Evolutionary conservation across 2,113 vertebrate genomes (phyloP).

Genomic region (Catagonus wagneri): DNA sequence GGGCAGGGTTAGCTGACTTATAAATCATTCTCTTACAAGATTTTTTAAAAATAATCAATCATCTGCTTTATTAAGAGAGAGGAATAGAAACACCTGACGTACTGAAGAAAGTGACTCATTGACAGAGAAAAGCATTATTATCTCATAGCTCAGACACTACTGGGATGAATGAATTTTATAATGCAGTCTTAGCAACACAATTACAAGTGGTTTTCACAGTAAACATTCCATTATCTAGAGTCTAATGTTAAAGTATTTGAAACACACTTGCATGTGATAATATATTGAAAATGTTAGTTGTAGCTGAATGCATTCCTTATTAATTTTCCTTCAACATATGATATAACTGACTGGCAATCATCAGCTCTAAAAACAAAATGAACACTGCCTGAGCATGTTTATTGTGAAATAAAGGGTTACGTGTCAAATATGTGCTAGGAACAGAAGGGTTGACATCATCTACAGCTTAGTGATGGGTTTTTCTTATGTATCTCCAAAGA

Average conservation of each 20-base stretch:
- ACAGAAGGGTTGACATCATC: conserved; percentile 66
- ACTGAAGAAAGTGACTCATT: conserved; percentile 24
- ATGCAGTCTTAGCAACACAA: not conserved
- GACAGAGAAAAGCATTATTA: not conserved
- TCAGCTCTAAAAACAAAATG: conserved; percentile 54
- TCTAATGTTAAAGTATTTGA: not conserved
- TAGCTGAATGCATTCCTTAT: not conserved
- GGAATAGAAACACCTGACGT: not conserved
- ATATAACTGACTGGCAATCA: conserved; percentile 43
- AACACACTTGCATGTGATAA: not conserved
- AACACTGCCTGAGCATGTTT: conserved; percentile 47
- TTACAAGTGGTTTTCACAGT: not conserved
- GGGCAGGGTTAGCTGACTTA: not conserved
- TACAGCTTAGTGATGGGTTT: not conserved
- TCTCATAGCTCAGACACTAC: not conserved
- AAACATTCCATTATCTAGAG: not conserved
- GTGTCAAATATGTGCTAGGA: conserved; percentile 65
- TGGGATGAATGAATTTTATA: not conserved
- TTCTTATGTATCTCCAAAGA: conserved; percentile 66
- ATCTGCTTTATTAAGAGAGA: not conserved
- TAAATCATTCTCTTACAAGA: not conserved
- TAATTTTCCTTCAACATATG: conserved; percentile 45
- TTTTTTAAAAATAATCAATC: not conserved
- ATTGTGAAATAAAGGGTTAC: conserved; percentile 60
- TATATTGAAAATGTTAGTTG: conserved; percentile 5